Evolutionary conservation across 2,888 invertebrate genomes (phyloP).

Genomic region (Tipula vernalis): DNA sequence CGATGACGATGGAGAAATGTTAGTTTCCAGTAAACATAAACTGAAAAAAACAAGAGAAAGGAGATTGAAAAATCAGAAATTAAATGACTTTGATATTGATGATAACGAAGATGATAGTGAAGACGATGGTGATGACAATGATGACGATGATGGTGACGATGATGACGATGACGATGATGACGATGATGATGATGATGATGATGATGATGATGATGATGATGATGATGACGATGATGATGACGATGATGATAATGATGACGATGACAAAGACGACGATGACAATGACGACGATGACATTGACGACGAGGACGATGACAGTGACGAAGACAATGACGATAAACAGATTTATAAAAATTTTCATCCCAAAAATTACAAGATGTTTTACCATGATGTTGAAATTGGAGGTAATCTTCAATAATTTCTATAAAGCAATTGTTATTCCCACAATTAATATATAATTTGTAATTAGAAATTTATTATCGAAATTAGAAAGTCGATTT

Average conservation of each 20-base stretch:
- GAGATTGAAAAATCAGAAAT: conserved; percentile 9
- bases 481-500: background rate
- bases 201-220: conserved; percentile 34
- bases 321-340: conserved; percentile 21
- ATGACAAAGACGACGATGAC: conserved; percentile 30
- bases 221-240: conserved; percentile 33
- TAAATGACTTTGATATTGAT: conserved; percentile 25
- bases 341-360: background rate
- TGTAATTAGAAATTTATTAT: background rate
- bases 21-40: background rate
- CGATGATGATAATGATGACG: conserved; percentile 25
- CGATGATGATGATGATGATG: conserved; percentile 27
- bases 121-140: conserved; percentile 33
- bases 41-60: conserved; percentile 29
- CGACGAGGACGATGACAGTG: conserved; percentile 24
- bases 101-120: conserved; percentile 35
- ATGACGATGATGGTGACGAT: conserved; percentile 31
- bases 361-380: conserved; percentile 7
- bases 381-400: background rate
- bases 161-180: conserved; percentile 24
- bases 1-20: conserved; percentile 26
- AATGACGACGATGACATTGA: conserved; percentile 31
- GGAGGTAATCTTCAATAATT: background rate
- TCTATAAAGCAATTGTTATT: background rate
- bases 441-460: background rate